Percentiles rank a stretch among this genome's conserved stretches.
Conservation (phyloP, 2,797 vertebrate species). For the Fundulus diaphanus region DNA sequence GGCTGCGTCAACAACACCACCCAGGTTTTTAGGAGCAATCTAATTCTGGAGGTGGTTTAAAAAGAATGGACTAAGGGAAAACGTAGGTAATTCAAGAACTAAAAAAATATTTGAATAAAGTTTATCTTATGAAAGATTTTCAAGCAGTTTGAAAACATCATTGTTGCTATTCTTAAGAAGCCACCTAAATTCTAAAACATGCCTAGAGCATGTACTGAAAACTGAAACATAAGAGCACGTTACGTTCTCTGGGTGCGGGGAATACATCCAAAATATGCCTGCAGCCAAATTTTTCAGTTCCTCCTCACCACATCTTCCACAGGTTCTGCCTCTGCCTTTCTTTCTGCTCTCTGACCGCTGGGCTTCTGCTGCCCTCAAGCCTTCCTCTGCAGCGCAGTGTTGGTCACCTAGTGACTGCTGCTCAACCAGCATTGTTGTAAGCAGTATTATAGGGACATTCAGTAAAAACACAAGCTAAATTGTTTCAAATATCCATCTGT, state of each 20-base stretch:
- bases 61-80: background rate
- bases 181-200: background rate
- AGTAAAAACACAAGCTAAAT: background rate
- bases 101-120: background rate
- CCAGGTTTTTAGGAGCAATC: too few relatives aligned
- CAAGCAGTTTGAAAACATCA: too few relatives aligned
- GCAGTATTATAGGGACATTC: background rate
- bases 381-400: background rate
- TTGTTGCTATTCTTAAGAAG: background rate
- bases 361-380: background rate
- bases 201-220: background rate
- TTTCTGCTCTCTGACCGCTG: background rate
- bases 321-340: slow-evolving; percentile 1
- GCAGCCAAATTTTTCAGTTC: background rate
- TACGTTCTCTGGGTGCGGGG: background rate
- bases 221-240: background rate
- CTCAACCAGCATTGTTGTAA: too few relatives aligned
- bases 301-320: background rate
- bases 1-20: too few relatives aligned
- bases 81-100: background rate
- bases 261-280: background rate
- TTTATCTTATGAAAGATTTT: background rate
- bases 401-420: background rate
- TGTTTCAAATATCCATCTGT: too few relatives aligned
- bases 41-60: background rate